These are phyloP conservation scores for Dunckerocampus dactyliophorus DNA, from an alignment of 2,113 vertebrate genomes.

Conservation along the genomic window DNA sequence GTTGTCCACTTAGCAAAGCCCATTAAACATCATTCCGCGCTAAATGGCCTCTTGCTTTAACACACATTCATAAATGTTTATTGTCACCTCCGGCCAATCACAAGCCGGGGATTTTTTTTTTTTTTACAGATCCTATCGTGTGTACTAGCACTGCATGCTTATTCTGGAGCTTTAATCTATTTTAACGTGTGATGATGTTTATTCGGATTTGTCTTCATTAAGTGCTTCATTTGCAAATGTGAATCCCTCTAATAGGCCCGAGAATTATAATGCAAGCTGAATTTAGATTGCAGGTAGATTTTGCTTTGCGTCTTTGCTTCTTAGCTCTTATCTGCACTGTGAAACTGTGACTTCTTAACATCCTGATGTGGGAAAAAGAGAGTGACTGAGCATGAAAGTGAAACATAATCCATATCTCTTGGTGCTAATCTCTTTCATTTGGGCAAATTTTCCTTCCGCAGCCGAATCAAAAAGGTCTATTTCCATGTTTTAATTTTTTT, in stretches of 20 bases:
- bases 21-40: conserved; percentile 42
- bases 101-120: background rate
- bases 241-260: conserved; percentile 13
- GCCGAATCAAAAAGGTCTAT: conserved; percentile 64
- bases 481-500: conserved; percentile 39
- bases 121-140: conserved; percentile 3
- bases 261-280: conserved; percentile 17
- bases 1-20: conserved; percentile 43
- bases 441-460: conserved; percentile 45
- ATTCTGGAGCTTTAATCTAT: background rate
- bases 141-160: too few relatives aligned
- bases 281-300: conserved; percentile 46
- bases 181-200: background rate
- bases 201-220: conserved; percentile 2
- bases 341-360: conserved; percentile 38
- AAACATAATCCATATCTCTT: conserved; percentile 52
- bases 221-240: conserved; percentile 17
- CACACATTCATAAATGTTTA: conserved; percentile 48
- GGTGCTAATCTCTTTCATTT: conserved; percentile 63
- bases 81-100: conserved; percentile 33
- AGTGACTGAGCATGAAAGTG: conserved; percentile 41
- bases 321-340: conserved; percentile 8
- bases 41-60: conserved; percentile 31
- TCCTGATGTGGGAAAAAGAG: conserved; percentile 19
- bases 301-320: conserved; percentile 17